These are phyloP conservation scores for Scaptomyza hsui DNA, from an alignment of 1,140 invertebrate genomes.

Conservation along the genomic window DNA sequence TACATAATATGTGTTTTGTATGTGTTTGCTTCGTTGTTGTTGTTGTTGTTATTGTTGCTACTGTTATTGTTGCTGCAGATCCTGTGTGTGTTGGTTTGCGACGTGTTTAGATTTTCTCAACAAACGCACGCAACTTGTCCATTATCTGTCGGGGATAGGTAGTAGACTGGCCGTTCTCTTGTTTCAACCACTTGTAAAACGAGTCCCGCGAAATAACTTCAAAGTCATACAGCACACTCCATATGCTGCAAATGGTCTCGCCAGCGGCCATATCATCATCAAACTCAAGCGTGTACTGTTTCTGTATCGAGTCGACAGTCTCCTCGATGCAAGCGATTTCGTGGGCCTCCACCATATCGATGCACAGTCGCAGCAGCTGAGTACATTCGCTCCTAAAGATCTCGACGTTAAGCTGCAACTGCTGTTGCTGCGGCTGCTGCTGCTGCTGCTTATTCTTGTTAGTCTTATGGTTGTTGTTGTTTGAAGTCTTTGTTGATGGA, in stretches of 20 bases:
- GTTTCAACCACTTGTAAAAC: constrained; percentile 71
- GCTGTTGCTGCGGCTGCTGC: constrained; percentile 28
- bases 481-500: constrained; percentile 32
- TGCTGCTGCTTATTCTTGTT: constrained; percentile 32
- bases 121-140: constrained; percentile 58
- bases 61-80: constrained; percentile 26
- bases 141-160: constrained; percentile 40
- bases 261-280: constrained; percentile 62
- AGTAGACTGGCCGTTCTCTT: constrained; percentile 45
- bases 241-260: constrained; percentile 64
- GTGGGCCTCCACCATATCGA: constrained; percentile 67
- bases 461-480: constrained; percentile 25
- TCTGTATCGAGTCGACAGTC: constrained; percentile 59
- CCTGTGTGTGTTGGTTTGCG: constrained; percentile 1
- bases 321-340: constrained; percentile 72
- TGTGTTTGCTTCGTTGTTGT: constrained; percentile 17
- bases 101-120: constrained; percentile 53
- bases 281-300: constrained; percentile 58
- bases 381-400: constrained; percentile 59
- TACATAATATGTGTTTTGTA: constrained; percentile 18
- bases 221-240: constrained; percentile 62
- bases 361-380: constrained; percentile 61
- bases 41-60: constrained; percentile 29
- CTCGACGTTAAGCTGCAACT: constrained; percentile 62
- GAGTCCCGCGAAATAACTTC: constrained; percentile 74